Evolutionary conservation across 2,797 vertebrate genomes (phyloP).

Genomic region (Eulemur albifrons): DNA sequence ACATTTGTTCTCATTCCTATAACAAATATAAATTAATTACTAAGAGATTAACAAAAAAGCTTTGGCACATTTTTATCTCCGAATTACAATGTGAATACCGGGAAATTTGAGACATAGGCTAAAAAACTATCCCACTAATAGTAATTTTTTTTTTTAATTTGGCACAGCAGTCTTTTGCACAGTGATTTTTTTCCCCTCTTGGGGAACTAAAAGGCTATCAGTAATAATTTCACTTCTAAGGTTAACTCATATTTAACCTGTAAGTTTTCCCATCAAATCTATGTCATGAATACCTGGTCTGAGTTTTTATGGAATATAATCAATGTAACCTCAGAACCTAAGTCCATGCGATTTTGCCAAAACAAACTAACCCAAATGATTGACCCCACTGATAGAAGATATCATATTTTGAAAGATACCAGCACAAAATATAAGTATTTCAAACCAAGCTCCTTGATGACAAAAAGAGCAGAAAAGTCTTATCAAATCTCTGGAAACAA

Average conservation of each 20-base stretch:
- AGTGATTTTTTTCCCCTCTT: not conserved
- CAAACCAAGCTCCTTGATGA: constrained; percentile 63
- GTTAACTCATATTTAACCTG: not conserved
- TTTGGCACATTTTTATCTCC: not conserved
- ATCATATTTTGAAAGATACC: constrained; percentile 70
- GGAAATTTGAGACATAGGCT: not conserved
- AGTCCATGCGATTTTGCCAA: constrained; percentile 62
- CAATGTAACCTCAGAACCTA: constrained; percentile 45
- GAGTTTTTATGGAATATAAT: constrained; percentile 62
- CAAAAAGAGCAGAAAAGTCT: constrained; percentile 60
- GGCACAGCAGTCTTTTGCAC: not conserved
- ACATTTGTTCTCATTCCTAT: not conserved
- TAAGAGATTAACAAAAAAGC: constrained; percentile 7
- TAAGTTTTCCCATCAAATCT: not conserved
- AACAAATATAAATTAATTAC: constrained; percentile 30
- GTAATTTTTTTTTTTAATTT: not conserved
- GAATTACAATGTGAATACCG: constrained; percentile 5
- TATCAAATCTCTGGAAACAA: constrained; percentile 60
- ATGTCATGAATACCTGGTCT: constrained; percentile 46
- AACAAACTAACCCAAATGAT: constrained; percentile 68
- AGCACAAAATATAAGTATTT: constrained; percentile 65
- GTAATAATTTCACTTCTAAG: not conserved
- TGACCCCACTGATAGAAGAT: constrained; percentile 53
- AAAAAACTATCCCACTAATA: not conserved
- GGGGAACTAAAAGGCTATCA: not conserved